Evolutionary conservation across 2,888 invertebrate species (phyloP).

Genomic region (Xestoiulus laeticollis): DNA sequence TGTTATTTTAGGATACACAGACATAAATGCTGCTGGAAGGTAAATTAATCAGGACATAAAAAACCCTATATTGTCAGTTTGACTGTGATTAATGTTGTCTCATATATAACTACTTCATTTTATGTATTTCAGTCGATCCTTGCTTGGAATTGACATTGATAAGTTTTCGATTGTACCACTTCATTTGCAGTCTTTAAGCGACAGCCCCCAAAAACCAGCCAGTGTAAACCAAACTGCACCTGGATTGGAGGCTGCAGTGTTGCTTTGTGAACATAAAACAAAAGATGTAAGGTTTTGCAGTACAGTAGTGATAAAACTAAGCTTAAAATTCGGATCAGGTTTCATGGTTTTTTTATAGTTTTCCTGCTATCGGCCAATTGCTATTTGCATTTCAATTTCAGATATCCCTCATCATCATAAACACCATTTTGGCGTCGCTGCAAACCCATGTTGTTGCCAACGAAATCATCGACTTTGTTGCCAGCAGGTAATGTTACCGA

Average conservation of each 20-base stretch:
- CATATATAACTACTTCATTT: neutral
- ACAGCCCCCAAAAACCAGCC: neutral
- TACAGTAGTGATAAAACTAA: neutral
- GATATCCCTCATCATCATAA: neutral
- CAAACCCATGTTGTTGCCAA: neutral
- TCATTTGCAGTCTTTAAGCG: neutral
- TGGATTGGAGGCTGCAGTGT: neutral
- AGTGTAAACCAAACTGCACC: too few relatives aligned
- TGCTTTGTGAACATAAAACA: neutral
- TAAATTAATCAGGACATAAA: neutral
- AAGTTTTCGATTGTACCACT: neutral
- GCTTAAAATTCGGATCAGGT: neutral
- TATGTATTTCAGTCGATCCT: neutral
- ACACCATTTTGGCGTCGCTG: neutral
- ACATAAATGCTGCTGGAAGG: neutral
- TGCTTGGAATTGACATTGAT: neutral
- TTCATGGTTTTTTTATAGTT: neutral
- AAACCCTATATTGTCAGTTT: too few relatives aligned
- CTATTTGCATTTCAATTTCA: too few relatives aligned
- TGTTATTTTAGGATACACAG: neutral
- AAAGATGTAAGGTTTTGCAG: neutral
- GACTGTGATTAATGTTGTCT: too few relatives aligned
- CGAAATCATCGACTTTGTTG: neutral
- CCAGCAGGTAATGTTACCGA: neutral
- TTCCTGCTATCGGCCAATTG: too few relatives aligned